These are phyloP conservation scores for Cryptoprocta ferox DNA, from an alignment of 2,797 vertebrate species.

Conservation along the genomic window DNA sequence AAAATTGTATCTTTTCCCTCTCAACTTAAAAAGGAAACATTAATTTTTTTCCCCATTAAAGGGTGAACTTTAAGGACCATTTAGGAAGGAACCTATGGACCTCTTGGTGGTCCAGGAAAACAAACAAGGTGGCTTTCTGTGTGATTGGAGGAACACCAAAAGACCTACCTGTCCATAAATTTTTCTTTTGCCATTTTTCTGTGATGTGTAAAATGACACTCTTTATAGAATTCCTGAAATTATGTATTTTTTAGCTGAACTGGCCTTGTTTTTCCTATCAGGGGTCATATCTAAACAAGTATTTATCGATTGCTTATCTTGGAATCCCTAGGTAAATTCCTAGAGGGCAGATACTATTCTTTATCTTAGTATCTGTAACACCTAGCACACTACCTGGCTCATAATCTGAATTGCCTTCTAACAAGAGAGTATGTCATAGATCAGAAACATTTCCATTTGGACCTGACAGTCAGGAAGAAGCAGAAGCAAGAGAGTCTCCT, in stretches of 20 bases:
- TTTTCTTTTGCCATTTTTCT: constrained; percentile 42
- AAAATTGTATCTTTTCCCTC: constrained; percentile 45
- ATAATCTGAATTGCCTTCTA: constrained; percentile 20
- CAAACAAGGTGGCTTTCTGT: neutral
- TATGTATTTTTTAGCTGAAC: neutral
- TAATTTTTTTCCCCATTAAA: constrained; percentile 19
- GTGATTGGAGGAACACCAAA: neutral
- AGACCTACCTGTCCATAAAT: neutral
- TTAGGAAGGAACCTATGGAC: constrained; percentile 1
- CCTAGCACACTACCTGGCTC: neutral
- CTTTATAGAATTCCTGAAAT: neutral
- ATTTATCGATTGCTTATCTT: constrained; percentile 26
- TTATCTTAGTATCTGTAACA: constrained; percentile 9
- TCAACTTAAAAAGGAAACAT: constrained; percentile 51
- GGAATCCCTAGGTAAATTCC: constrained; percentile 22
- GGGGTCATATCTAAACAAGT: neutral
- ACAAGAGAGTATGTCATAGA: neutral
- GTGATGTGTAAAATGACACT: constrained; percentile 22
- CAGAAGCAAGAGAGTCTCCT: neutral
- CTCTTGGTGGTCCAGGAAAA: constrained; percentile 32
- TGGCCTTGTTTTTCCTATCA: neutral
- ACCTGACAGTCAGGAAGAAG: neutral
- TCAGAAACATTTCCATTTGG: constrained; percentile 22
- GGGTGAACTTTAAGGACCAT: constrained; percentile 16
- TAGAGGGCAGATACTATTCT: neutral